Evolutionary conservation across 2,113 vertebrate genomes (phyloP), one percentile per base, ranked within the genome.

Genomic region (Bufo bufo): DNA sequence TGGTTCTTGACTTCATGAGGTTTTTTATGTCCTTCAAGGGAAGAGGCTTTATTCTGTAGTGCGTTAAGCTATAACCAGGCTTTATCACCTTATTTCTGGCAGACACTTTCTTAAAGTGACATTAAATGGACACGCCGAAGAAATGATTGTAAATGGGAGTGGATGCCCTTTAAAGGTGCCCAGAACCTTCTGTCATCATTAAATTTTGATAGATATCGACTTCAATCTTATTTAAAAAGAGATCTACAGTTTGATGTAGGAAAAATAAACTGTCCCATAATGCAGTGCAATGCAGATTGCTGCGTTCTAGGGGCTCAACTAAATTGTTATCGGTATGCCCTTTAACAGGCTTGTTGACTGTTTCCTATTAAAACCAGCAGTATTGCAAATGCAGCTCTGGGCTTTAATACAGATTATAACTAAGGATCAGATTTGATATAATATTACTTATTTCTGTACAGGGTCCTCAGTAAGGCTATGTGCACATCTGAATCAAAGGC

Each of bases 81-180:
- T 79, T 56, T 54, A 52, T 52, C 19, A 56, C 33, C 52, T 33
- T 79, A 14, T 56, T 50, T 23, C 14, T 54, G 9, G 12, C 8
- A n/a, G 49, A 50, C 49, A 12, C 13, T 52, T 77, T 77, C 20
- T 77, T 77, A 77, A 77, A 77, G 47, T 52, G 75, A 77, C 19
- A 50, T 20, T 75, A 75, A 33, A 33, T 33, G 33, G 33, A 33
- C 33, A 33, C 33, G 33, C 33, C 33, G 33, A 33, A 19, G 45
- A 75, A 19, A 19, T 47, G 11, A 75, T 52, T 52, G 52, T 9
- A 52, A 77, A 77, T 71, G 71, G 14, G 75, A 77, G 19, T 4
- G 16, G 47, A 13, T 77, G 75, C 47, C 49, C 75, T 77, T 52
- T 77, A 52, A 77, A 52, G 0, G 7, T 77, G 49, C 49, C 47